Base-by-base conservation (phyloP, 1,140 invertebrate genomes). In the Aphis craccivora region DNA sequence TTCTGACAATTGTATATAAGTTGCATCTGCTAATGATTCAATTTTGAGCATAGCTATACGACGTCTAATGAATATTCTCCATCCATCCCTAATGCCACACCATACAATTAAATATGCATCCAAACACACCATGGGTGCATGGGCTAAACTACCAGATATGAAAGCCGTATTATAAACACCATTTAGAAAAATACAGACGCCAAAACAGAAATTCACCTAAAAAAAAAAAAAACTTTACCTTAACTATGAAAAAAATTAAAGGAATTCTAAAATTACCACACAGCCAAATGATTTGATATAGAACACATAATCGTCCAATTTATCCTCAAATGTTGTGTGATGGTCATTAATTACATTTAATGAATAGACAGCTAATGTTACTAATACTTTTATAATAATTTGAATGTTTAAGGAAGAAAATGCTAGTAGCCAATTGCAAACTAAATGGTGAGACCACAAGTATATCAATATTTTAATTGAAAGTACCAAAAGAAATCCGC, bases 101-200 rank as follows among this genome's bases (percentile, higher is more conserved):
- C 98, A 99, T 81, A 99, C 98, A 95, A 99, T 99, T 95, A 99
- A 99, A 95, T 99, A 99, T 11, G 98, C 98, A 95, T 99, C 99
- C 90, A 99, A 97, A 94, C 98, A 97, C 97, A 99, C 98, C 97
- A 99, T 98, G 1, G 98, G 96, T 1, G 98, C 98, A 55, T 98
- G 95, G 94, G 98, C 97, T 86, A 97, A 96, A 94, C 98, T 98
- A 93, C 98, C 97, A 30, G 97, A 97, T 95, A 99, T 97, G 95
- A 98, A 99, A 8, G 99, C 94, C 9, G 99, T 95, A 93, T 99
- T 99, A 97, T 98, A 99, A 11, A 98, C 97, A 2, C 98, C 98
- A 95, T 99, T 99, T 94, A 98, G 98, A 94, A 99, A 98, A 5
- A 99, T 95, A 95, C 99, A 97, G 55, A 99, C 98, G 0, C 98